Conservation (phyloP, 2,888 invertebrate species). For the Danaus chrysippus region DNA sequence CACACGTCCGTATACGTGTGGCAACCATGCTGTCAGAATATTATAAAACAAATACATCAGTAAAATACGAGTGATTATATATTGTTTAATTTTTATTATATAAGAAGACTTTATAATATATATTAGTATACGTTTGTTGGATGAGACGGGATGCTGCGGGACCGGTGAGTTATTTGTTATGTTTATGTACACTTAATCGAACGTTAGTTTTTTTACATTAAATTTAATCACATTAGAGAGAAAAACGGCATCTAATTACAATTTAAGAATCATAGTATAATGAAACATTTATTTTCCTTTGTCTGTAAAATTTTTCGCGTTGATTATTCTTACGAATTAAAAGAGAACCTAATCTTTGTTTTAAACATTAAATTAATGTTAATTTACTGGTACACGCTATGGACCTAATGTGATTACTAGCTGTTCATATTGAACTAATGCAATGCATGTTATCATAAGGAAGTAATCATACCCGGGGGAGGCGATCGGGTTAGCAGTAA, state of each 20-base stretch:
- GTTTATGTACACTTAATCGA: too few relatives aligned
- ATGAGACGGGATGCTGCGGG: constrained; percentile 48
- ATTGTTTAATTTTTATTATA: too few relatives aligned
- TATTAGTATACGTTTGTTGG: constrained; percentile 8
- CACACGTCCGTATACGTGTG: constrained; percentile 29
- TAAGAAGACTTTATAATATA: too few relatives aligned
- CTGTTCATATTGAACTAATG: background rate
- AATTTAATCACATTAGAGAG: too few relatives aligned
- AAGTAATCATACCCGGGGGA: constrained; percentile 36
- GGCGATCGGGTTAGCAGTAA: constrained; percentile 31
- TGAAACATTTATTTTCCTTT: too few relatives aligned
- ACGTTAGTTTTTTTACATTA: too few relatives aligned
- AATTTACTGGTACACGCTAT: constrained; percentile 11
- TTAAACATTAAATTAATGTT: background rate
- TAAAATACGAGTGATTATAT: background rate
- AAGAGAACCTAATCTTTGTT: too few relatives aligned
- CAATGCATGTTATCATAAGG: background rate
- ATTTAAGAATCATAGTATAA: too few relatives aligned
- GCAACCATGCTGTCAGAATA: constrained; percentile 15
- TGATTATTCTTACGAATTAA: too few relatives aligned
- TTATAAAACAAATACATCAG: constrained; percentile 10
- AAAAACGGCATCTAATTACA: too few relatives aligned
- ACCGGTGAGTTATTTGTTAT: constrained; percentile 44
- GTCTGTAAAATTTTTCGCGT: too few relatives aligned
- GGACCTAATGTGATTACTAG: constrained; percentile 13